Evolutionary conservation across 2,113 vertebrate species (phyloP).

Genomic region (Chaetorhynchus papuensis): DNA sequence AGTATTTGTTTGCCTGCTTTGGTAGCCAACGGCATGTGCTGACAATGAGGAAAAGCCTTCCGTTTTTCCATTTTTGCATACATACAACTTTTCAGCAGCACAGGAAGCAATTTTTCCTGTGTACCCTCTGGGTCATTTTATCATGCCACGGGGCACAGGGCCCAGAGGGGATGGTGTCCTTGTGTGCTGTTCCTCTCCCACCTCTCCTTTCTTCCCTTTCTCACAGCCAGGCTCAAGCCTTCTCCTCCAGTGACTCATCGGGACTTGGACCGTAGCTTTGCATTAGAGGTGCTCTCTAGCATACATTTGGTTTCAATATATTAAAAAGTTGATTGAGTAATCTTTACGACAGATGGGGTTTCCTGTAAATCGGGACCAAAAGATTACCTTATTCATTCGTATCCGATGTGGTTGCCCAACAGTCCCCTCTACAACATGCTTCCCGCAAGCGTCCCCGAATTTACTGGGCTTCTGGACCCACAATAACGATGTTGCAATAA

Average conservation of each 20-base stretch:
- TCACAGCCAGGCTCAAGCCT: background rate
- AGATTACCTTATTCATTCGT: background rate
- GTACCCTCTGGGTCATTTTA: background rate
- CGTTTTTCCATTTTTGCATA: background rate
- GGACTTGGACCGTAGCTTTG: background rate
- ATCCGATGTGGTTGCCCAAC: background rate
- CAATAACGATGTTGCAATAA: background rate
- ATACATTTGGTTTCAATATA: slow-evolving; percentile 36
- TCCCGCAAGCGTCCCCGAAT: background rate
- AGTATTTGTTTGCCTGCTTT: background rate
- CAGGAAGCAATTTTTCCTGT: background rate
- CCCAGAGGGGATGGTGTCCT: accelerated
- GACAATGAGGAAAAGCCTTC: background rate
- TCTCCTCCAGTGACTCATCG: background rate
- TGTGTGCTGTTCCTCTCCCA: background rate
- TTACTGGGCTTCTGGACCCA: slow-evolving; percentile 6
- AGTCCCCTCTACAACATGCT: background rate
- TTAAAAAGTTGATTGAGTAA: background rate
- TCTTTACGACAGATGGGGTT: background rate
- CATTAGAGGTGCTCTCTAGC: background rate
- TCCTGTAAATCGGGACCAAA: slow-evolving; percentile 10
- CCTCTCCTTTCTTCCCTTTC: background rate
- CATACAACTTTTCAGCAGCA: background rate
- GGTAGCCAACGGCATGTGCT: background rate
- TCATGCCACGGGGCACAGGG: background rate